Percentiles rank a stretch among this genome's conserved stretches.
phyloP scores from a whole-genome alignment of 2,113 vertebrate genomes.

The Ariopsis seemanni region DNA sequence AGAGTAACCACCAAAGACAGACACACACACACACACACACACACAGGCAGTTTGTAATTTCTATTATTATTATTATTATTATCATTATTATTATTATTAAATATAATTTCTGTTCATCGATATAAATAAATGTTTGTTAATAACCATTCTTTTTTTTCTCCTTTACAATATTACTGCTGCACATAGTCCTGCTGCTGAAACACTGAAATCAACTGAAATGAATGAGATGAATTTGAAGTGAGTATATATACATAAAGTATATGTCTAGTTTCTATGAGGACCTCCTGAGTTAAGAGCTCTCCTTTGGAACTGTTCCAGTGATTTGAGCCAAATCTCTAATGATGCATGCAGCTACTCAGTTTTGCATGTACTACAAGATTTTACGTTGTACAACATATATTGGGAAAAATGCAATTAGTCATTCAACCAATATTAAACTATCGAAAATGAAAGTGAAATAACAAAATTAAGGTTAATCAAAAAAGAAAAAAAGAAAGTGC shows the following conservation, averaged over 20 bases:
- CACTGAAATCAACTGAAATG: not conserved
- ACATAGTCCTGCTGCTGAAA: not conserved
- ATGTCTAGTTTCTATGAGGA: not conserved
- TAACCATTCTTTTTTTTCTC: not conserved
- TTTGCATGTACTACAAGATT: not conserved
- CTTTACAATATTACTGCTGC: not conserved
- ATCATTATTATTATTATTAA: not conserved
- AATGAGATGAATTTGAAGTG: not conserved
- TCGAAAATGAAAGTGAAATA: constrained; percentile 67
- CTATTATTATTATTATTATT: not conserved
- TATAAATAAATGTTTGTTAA: not conserved
- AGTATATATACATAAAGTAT: not conserved
- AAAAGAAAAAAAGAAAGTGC: not conserved
- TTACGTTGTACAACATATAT: no score
- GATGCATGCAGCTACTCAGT: not conserved
- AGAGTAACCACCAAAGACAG: not conserved
- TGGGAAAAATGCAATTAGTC: not conserved
- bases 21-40: not conserved
- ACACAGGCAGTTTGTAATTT: not conserved
- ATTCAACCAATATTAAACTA: not conserved
- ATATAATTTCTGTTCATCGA: not conserved
- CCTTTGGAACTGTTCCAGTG: constrained; percentile 67
- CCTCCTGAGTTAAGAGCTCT: constrained; percentile 62
- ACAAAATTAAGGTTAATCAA: constrained; percentile 55
- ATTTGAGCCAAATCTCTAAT: constrained; percentile 68